Base-by-base conservation (phyloP, 2,888 invertebrate species). In the Cataglyphis livida region DNA sequence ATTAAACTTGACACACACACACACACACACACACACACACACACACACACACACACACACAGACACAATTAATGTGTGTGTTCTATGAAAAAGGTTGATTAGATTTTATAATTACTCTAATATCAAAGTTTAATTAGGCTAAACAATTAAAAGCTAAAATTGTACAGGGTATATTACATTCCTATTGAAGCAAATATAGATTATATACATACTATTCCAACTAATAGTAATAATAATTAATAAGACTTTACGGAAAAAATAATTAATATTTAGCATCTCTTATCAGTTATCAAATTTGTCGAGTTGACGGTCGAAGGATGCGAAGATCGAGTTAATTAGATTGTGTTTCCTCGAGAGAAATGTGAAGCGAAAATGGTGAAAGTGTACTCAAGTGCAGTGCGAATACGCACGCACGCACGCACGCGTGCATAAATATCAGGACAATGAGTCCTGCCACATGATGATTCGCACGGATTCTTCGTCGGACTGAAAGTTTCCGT, bases 361-460 rank as follows among this genome's bases (percentile, higher is more conserved):
- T 86, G 89, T 83, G 85, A 87, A 75, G 85, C 85, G 86, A 86
- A 88, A 90, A 86, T 84, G 91, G 92, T 91, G 92, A 93, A 92
- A 92, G 92, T 93, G 88, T 84, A 85, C 57, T 59, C 68, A 51
- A 51, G n/a, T 38, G 65, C 54, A 68, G 21, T 28, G 71, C 73
- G 62, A n/a, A 38, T 83, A 66, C 75, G 41, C 85, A 66, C 75
- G 41, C 59, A 21, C 61, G 28, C 64, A 41, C 79, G 81, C 61
- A 84, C 68, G 25, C 6, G 32, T 32, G 32, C 5, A 6, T 32
- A 32, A 28, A 28, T 32, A 51, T 21, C 57, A 28, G 64, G 18
- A 68, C 70, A 61, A 81, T 70, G 68, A 65, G 28, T 38, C 65
- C 25, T 51, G 54, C n/a, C 81, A 28, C 65, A 25, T 28, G 65